These are phyloP conservation scores for Musca vetustissima DNA, from an alignment of 1,140 invertebrate species.

Conservation along the genomic window DNA sequence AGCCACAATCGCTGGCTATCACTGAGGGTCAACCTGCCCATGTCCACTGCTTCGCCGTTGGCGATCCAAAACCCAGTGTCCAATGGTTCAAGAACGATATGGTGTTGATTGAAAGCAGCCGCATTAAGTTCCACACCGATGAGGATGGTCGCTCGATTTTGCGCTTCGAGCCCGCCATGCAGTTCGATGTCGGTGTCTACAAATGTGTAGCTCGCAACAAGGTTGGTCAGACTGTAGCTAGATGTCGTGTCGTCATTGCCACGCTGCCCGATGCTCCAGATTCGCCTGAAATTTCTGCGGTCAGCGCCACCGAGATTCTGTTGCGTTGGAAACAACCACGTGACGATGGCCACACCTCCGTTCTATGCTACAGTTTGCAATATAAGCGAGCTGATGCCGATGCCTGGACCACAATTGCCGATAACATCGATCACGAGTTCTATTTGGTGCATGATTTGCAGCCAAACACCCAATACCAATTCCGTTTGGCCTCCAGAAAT, in stretches of 20 bases:
- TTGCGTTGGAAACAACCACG: slow-evolving; percentile 87
- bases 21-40: slow-evolving; percentile 76
- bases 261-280: slow-evolving; percentile 80
- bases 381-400: slow-evolving; percentile 73
- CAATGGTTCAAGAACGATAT: slow-evolving; percentile 96
- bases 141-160: slow-evolving; percentile 77
- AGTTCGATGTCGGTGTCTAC: slow-evolving; percentile 88
- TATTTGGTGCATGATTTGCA: slow-evolving; percentile 78
- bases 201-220: slow-evolving; percentile 92
- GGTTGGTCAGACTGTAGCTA: slow-evolving; percentile 73
- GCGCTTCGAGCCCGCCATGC: slow-evolving; percentile 71
- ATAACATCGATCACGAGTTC: slow-evolving; percentile 93
- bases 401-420: slow-evolving; percentile 83
- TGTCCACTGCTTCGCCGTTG: slow-evolving; percentile 82
- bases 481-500: slow-evolving; percentile 86
- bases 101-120: slow-evolving; percentile 76
- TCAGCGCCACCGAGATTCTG: slow-evolving; percentile 84
- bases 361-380: slow-evolving; percentile 83
- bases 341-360: slow-evolving; percentile 79
- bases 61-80: slow-evolving; percentile 85
- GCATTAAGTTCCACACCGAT: slow-evolving; percentile 75
- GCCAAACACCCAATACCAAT: slow-evolving; percentile 81
- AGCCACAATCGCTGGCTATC: slow-evolving; percentile 77
- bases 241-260: slow-evolving; percentile 73
- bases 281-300: slow-evolving; percentile 78